Conservation (phyloP, 1,140 invertebrate species). For the Dufourea novaeangliae region DNA sequence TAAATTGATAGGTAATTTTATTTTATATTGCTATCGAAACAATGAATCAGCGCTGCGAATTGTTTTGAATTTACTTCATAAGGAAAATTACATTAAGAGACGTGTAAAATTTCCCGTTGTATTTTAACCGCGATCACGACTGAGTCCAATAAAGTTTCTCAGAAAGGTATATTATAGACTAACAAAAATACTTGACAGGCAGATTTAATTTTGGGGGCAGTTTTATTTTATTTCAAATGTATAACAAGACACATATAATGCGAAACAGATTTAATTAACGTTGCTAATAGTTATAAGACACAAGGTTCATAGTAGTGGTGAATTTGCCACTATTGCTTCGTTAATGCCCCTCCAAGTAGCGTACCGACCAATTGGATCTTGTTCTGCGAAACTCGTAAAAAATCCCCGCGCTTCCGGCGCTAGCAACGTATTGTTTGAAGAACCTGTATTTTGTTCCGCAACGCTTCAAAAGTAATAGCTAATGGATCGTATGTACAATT, state of each 20-base stretch:
- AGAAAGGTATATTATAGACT: no score
- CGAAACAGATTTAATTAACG: background rate
- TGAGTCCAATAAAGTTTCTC: background rate
- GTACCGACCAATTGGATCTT: constrained; percentile 48
- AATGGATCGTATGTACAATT: background rate
- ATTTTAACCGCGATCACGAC: background rate
- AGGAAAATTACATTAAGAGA: background rate
- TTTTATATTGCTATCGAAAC: no score
- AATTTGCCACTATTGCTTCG: constrained; percentile 13
- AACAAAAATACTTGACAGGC: background rate
- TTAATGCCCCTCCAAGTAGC: constrained; percentile 31
- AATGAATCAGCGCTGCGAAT: background rate
- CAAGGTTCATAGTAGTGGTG: constrained; percentile 10
- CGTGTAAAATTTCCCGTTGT: constrained; percentile 27
- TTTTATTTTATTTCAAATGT: no score
- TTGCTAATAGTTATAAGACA: background rate
- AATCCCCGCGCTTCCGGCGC: constrained; percentile 57
- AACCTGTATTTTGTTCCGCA: constrained; percentile 24
- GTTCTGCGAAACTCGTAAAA: constrained; percentile 50
- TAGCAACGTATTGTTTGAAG: constrained; percentile 30
- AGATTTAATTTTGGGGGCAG: background rate
- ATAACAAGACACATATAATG: background rate
- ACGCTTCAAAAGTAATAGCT: background rate
- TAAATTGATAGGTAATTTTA: no score
- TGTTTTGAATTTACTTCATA: background rate